Evolutionary conservation across 2,113 vertebrate species (phyloP).

Genomic region (Callopanchax toddi): DNA sequence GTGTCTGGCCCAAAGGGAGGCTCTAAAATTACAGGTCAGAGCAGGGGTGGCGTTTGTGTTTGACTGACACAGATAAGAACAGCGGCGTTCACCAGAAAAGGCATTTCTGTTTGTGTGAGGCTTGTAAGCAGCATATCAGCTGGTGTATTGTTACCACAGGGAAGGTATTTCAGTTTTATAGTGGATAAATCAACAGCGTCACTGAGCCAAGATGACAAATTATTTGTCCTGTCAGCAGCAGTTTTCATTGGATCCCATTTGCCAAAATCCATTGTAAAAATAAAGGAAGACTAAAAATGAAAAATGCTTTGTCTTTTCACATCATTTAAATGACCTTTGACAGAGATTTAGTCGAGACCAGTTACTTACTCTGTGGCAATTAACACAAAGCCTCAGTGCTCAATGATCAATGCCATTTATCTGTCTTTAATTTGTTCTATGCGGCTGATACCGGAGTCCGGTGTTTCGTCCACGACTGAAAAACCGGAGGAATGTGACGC

Average conservation of each 20-base stretch:
- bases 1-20: constrained; percentile 16
- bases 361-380: constrained; percentile 47
- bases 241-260: constrained; percentile 22
- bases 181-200: constrained; percentile 22
- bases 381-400: constrained; percentile 50
- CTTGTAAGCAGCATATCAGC: constrained; percentile 28
- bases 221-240: constrained; percentile 53
- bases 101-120: constrained; percentile 28
- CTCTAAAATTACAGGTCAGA: constrained; percentile 40
- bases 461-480: constrained; percentile 39
- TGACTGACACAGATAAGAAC: constrained; percentile 39
- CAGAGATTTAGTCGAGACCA: constrained; percentile 42
- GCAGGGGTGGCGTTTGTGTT: constrained; percentile 45
- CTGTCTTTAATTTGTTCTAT: constrained; percentile 48
- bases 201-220: constrained; percentile 39
- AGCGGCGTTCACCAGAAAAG: constrained; percentile 30
- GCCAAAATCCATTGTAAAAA: constrained; percentile 1
- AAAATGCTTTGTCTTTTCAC: constrained; percentile 21
- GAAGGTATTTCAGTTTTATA: constrained; percentile 35
- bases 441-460: constrained; percentile 36
- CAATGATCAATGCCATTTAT: constrained; percentile 57
- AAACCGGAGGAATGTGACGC: constrained; percentile 42
- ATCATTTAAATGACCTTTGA: constrained; percentile 40
- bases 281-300: constrained; percentile 5
- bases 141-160: constrained; percentile 9